Base-by-base conservation (phyloP, 2,797 vertebrate species). In the Rhodeus uyekii region DNA sequence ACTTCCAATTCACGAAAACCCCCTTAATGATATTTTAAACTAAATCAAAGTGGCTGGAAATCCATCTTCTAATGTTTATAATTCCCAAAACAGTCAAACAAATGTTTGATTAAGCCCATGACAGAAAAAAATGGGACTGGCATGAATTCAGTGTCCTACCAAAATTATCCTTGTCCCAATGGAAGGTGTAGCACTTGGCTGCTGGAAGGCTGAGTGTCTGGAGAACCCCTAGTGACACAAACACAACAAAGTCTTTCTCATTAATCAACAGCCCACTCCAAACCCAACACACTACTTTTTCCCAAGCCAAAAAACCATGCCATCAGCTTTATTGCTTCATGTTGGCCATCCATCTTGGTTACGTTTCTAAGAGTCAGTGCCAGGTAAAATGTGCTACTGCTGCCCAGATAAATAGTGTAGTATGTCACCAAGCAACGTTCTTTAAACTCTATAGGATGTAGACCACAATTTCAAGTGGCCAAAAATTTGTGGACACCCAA, bases 111-210 rank as follows among this genome's bases (percentile, higher is more conserved):
- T 64, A 22, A 64, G 46, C 14, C 8, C 14, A 48, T 14, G 38
- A 6, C 10, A 60, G 14, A 53, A 48, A 27, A 61, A 36, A 67
- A 24, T 10, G 3, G 42, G n/a, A 8, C 3, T 29, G 48, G 19
- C 13, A 12, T 22, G 4, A 16, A 76, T 68, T 71, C 42, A 46
- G 27, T 36, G 32, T 12, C 92, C 95, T 95, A 99, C 98, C 98
- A 65, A 99, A 99, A 89, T 96, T 98, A 89, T 99, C 98, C 83
- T 96, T 96, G 83, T 96, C 97, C 98, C 98, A 99, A 89, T 92
- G 95, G 86, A 97, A 97, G 78, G 95, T 94, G 89, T 96, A 94
- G 86, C 96, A 98, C 86, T 97, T 97, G 80, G 97, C 95, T 0
- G 95, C 93, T 0, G 97, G 98, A 80, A 99, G 84, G 12, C 93